Evolutionary conservation across 2,113 vertebrate species (phyloP), one percentile per base, ranked within the genome.

Genomic region (Lagopus leucura): DNA sequence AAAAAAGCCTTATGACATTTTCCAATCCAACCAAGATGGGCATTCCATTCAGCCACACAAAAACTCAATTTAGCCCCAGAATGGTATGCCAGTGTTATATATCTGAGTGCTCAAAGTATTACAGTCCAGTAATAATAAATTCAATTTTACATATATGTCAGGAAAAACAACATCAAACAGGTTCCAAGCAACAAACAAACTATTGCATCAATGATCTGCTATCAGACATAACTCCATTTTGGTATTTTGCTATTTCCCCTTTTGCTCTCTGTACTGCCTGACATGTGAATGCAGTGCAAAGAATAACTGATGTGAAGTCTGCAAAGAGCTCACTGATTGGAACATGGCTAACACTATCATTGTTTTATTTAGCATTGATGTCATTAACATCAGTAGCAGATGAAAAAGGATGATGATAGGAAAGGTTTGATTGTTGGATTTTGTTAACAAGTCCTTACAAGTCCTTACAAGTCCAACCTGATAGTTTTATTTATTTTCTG

Each of bases 1-100:
- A 95, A 93, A 92, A 94, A 94, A 83, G 80, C 88, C 90, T 93
- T 86, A 82, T 89, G 92, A 96, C 70, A 92, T 92, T 95, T 96
- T 95, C 93, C 83, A 93, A 48, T 89, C 70, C 77, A 93, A 90
- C 69, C 80, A 95, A 90, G 83, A 85, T 79, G 70, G 92, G 77
- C 92, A 93, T 96, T 95, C 90, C 95, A 90, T 82, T 89, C 69
- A 94, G 93, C 80, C 83, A 86, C 90, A 96, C n/a, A 72, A 92
- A 95, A 81, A 79, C 61, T 79, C 77, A 61, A 8, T 86, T 86
- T 89, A 92, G 66, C 8, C 52, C 40, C 40, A 81, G 66, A 83
- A 84, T 40, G 28, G 17, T 78, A 82, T 54, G 43, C 54, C 57
- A 84, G 47, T 54, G 27, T 66, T 86, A 89, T 40, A 65, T 79